phyloP scores from a whole-genome alignment of 1,140 invertebrate genomes.

The Hylyphantes graminicola region DNA sequence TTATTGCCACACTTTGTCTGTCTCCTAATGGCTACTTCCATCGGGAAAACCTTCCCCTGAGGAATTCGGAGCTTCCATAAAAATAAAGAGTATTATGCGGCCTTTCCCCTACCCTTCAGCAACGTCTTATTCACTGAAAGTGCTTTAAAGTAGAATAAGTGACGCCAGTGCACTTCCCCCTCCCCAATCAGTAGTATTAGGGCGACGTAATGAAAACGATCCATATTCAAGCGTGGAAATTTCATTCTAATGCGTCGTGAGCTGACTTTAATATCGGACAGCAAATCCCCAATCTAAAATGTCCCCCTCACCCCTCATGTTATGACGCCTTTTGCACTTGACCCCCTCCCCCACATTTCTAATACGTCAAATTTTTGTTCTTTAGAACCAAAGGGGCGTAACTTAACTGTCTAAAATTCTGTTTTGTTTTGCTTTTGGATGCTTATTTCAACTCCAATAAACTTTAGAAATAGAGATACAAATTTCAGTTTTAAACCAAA shows the following conservation, averaged over 20 bases:
- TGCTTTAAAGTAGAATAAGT: slow-evolving; percentile 5
- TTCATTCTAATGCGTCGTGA: slow-evolving; percentile 27
- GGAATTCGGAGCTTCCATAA: slow-evolving; percentile 20
- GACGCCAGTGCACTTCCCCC: neutral
- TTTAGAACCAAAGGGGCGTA: no score
- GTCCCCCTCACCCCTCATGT: neutral
- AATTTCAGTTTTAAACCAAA: no score
- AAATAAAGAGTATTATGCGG: slow-evolving; percentile 19
- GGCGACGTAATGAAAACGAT: slow-evolving; percentile 28
- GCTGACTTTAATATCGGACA: slow-evolving; percentile 33
- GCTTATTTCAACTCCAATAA: no score
- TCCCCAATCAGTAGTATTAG: slow-evolving; percentile 16
- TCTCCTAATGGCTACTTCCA: slow-evolving; percentile 17
- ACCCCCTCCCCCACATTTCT: slow-evolving; percentile 10
- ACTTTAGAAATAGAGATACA: no score
- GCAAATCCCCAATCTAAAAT: slow-evolving; percentile 30
- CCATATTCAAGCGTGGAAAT: slow-evolving; percentile 31
- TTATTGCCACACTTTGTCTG: slow-evolving; percentile 36
- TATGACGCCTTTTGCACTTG: slow-evolving; percentile 25
- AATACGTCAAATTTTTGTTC: no score
- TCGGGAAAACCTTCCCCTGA: slow-evolving; percentile 21
- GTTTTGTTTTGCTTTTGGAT: no score
- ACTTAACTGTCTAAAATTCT: no score
- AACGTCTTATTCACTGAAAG: neutral
- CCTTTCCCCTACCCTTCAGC: neutral